A percentile compares a stretch with the other conserved stretches of the same genome.
These are phyloP conservation scores for human (Homo sapiens) DNA, from an alignment of 2,113 vertebrate genomes.

Conservation along the genomic window DNA sequence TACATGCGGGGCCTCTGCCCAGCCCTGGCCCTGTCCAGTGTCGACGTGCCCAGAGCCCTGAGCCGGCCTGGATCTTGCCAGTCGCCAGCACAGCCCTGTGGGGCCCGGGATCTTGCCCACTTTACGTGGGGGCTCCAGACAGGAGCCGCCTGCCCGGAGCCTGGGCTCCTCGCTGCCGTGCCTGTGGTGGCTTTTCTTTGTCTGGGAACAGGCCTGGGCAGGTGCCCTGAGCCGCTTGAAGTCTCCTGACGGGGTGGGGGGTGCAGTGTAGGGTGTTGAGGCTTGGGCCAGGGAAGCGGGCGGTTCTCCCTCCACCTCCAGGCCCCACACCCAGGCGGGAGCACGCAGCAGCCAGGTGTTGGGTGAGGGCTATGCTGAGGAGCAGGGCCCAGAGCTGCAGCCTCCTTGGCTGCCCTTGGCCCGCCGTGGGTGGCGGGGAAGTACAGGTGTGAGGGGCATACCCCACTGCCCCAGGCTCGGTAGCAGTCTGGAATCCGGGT, in stretches of 20 bases:
- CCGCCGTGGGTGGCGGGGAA: rapidly evolving
- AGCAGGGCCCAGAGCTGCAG: background rate
- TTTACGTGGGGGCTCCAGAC: background rate
- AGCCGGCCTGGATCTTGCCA: rapidly evolving
- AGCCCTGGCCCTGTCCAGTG: rapidly evolving
- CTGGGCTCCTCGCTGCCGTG: rapidly evolving
- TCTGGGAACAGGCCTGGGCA: constrained; percentile 26
- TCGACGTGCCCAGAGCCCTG: too few relatives aligned
- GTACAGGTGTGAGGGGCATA: background rate
- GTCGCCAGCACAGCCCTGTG: background rate
- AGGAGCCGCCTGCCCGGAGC: background rate
- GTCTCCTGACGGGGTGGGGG: background rate
- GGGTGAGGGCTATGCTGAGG: background rate
- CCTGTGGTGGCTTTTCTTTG: background rate
- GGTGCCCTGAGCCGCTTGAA: background rate
- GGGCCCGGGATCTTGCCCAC: background rate
- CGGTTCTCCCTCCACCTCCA: rapidly evolving
- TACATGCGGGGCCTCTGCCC: background rate
- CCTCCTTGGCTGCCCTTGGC: rapidly evolving
- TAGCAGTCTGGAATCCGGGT: background rate
- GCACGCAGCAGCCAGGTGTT: background rate
- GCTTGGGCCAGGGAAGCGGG: rapidly evolving
- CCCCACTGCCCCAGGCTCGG: rapidly evolving
- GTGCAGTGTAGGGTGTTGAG: background rate
- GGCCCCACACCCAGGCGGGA: background rate